phyloP scores from a whole-genome alignment of 30 jellyfish, hydroid and myxozoan genomes.

The Euphysa ruthae region DNA sequence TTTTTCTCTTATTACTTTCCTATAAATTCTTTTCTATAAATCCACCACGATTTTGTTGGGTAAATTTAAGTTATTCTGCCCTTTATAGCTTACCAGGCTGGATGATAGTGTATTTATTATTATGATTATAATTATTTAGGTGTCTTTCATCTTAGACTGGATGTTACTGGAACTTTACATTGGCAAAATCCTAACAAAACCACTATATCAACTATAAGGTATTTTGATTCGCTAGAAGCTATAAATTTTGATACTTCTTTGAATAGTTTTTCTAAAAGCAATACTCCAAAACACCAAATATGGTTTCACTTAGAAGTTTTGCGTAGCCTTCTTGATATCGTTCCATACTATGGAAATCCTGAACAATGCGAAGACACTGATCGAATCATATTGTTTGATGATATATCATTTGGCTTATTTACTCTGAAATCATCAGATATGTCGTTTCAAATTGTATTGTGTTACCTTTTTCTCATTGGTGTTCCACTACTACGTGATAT shows the following conservation, averaged over 20 bases:
- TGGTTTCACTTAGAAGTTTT: constrained; percentile 46
- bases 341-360: not conserved
- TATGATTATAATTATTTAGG: too few relatives aligned
- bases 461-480: constrained; percentile 51
- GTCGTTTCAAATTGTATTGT: constrained; percentile 24
- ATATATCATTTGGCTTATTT: constrained; percentile 45
- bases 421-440: constrained; percentile 25
- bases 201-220: not conserved
- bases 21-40: too few relatives aligned
- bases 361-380: constrained; percentile 82
- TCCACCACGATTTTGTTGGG: too few relatives aligned
- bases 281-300: not conserved
- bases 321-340: not conserved
- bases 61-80: too few relatives aligned
- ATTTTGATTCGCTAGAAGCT: not conserved
- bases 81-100: too few relatives aligned
- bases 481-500: constrained; percentile 31
- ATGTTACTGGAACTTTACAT: constrained; percentile 42
- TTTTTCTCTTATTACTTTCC: too few relatives aligned
- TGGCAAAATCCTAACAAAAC: constrained; percentile 18
- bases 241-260: not conserved
- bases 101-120: too few relatives aligned
- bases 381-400: constrained; percentile 65
- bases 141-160: constrained; percentile 51
- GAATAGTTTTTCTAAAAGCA: not conserved